These are phyloP conservation scores for Prionailurus bengalensis DNA, from an alignment of 2,113 vertebrate species.

Conservation along the genomic window DNA sequence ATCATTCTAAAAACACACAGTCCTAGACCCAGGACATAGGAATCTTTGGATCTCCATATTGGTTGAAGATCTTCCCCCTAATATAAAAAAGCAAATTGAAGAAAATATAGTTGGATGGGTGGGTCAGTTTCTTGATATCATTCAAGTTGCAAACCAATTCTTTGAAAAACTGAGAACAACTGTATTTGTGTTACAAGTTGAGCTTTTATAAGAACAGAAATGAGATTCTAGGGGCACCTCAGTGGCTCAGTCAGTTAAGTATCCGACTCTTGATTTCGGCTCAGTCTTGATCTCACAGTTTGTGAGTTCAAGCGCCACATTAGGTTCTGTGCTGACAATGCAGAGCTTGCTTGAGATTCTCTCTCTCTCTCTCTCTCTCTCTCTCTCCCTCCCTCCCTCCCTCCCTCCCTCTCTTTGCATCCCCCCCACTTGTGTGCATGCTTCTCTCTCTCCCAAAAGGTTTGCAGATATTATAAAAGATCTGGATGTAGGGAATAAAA, in stretches of 20 bases:
- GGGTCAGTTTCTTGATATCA: background rate
- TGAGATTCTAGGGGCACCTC: background rate
- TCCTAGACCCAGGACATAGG: background rate
- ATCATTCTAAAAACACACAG: background rate
- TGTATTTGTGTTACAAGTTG: background rate
- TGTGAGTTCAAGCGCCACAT: too few species aligned
- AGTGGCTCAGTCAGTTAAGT: too few species aligned
- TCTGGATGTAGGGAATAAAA: background rate
- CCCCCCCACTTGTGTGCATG: too few species aligned
- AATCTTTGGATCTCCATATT: background rate
- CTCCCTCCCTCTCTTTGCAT: too few species aligned
- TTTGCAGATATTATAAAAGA: background rate
- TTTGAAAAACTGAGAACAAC: background rate
- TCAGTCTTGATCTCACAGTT: too few species aligned
- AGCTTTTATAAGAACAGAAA: background rate
- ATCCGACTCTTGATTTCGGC: too few species aligned
- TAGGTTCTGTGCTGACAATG: too few species aligned
- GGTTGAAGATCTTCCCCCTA: background rate
- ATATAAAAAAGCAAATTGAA: background rate
- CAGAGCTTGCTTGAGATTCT: too few species aligned
- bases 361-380: too few species aligned
- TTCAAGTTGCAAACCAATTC: background rate
- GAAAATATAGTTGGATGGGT: background rate
- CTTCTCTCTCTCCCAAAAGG: background rate
- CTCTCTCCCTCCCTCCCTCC: accelerated